Base-by-base conservation (phyloP, 2,888 invertebrate species). In the Hetaerina titia region DNA sequence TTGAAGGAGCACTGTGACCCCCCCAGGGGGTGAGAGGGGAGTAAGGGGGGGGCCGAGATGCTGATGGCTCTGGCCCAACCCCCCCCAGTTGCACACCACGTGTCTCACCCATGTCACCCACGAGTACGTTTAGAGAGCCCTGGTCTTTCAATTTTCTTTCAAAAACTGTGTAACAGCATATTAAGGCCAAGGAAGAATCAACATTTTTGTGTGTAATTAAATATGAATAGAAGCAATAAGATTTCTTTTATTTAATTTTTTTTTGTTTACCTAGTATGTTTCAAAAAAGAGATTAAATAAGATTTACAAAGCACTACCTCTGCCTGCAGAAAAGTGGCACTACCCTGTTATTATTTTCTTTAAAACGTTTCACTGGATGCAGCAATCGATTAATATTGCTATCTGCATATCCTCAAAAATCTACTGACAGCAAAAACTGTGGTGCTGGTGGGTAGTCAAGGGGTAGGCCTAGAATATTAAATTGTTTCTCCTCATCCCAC, bases 251-350 rank as follows among this genome's bases (percentile, higher is more conserved):
- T 81, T 81, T 81, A 13, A 22, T 81, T 81, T 81, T 81, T 81
- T 81, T 81, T 81, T 81, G 64, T 92, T 92, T 69, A 92, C 69
- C 92, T 92, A 81, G 81, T 81, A 92, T 74, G 74, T 92, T 92
- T 92, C 92, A 92, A 92, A 92, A 81, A 69, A 92, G 92, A 92
- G 92, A 92, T 92, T 45, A 92, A 92, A 92, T 92, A 74, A 92
- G 92, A 92, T 74, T 92, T 92, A 92, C 92, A 74, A 92, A 92
- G 92, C 92, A 92, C 92, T 92, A 92, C 64, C 92, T 92, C 92
- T 92, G 92, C 92, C 92, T 92, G 92, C 92, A 92, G 92, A 92
- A 92, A 92, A 92, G 92, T 92, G 92, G 92, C 92, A 92, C 92
- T 92, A 92, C 92, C 92, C 92, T 92, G 92, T 92, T 69, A 92